phyloP scores from a whole-genome alignment of 1,140 invertebrate genomes.

The Plutomurus gul region DNA sequence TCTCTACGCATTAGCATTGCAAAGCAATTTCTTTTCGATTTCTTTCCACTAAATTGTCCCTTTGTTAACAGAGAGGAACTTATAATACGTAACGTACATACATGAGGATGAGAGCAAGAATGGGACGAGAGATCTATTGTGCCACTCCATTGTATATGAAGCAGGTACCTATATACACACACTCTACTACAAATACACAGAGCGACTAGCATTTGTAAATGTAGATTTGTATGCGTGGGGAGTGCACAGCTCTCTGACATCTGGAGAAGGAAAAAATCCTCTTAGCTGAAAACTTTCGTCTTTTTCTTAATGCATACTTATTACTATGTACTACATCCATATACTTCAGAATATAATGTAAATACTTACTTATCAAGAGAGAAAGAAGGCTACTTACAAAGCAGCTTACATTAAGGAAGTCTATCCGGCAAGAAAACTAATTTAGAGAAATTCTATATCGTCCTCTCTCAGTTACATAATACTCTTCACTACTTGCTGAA shows the following conservation, averaged over 20 bases:
- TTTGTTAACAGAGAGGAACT: conserved; percentile 8
- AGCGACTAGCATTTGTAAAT: conserved; percentile 5
- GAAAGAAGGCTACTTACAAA: too few relatives aligned
- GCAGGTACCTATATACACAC: neutral
- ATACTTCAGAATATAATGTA: too few relatives aligned
- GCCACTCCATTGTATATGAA: neutral
- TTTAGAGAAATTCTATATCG: too few relatives aligned
- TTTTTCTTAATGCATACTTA: neutral
- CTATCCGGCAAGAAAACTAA: too few relatives aligned
- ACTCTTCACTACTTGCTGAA: neutral
- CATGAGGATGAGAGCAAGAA: neutral
- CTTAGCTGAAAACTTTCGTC: neutral
- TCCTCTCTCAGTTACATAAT: too few relatives aligned
- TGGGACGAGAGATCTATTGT: neutral
- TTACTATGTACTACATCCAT: too few relatives aligned
- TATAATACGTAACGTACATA: too few relatives aligned
- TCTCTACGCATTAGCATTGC: neutral
- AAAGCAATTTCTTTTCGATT: conserved; percentile 30
- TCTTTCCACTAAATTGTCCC: conserved; percentile 22
- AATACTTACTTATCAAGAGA: neutral
- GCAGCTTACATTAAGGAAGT: neutral
- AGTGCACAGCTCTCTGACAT: neutral
- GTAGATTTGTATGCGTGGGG: neutral
- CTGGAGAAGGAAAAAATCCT: too few relatives aligned
- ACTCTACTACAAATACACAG: neutral